These are phyloP conservation scores for Trididemnum nubilum DNA, from an alignment of 23 tunicate genomes.

Conservation along the genomic window DNA sequence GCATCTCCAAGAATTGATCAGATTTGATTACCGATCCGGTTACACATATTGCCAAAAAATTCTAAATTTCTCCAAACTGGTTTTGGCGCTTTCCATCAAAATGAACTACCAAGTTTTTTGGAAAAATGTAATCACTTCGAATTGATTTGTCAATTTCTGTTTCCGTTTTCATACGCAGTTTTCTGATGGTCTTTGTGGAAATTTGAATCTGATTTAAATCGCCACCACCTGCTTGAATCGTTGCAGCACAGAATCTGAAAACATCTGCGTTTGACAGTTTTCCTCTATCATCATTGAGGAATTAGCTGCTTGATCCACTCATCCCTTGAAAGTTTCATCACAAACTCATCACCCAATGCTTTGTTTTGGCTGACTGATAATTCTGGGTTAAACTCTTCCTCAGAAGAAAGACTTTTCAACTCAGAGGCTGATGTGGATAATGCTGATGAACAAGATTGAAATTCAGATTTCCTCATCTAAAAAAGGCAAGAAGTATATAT, in stretches of 20 bases:
- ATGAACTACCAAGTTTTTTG: background rate
- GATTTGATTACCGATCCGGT: background rate
- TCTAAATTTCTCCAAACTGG: background rate
- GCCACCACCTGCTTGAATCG: constrained; percentile 2
- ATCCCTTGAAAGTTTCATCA: background rate
- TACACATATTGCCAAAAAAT: background rate
- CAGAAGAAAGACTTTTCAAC: background rate
- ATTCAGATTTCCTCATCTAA: background rate
- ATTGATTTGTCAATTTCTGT: background rate
- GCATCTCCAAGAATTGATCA: background rate
- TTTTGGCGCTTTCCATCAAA: background rate
- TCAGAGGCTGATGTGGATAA: background rate
- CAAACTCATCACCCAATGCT: background rate
- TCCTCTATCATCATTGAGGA: constrained; percentile 1
- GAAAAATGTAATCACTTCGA: background rate
- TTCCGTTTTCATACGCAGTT: background rate
- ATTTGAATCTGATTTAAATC: background rate
- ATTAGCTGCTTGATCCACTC: background rate
- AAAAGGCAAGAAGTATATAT: no score
- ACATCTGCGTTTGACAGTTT: background rate
- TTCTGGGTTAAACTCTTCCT: background rate
- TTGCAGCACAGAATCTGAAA: background rate
- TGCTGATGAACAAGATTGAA: background rate
- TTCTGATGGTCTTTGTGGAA: constrained; percentile 1
- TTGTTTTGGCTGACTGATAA: background rate